Base-by-base conservation (phyloP, 53 echinoderm and acorn worm genomes). In the Crossaster papposus region DNA sequence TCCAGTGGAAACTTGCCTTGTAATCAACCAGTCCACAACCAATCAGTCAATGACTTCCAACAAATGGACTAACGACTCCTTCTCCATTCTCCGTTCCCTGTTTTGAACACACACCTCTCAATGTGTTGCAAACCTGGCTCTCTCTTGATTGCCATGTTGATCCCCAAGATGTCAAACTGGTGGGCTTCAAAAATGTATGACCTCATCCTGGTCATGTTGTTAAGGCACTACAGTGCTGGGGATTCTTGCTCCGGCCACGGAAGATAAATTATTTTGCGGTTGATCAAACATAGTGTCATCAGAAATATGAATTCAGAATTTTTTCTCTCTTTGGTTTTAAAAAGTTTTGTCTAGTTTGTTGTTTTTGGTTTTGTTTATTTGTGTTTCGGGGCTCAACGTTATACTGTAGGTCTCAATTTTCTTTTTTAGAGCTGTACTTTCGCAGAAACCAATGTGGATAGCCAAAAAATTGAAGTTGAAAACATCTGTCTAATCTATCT, bases 81-180 rank as follows among this genome's bases (percentile, higher is more conserved):
- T 4, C 17, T 11, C 58, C 58, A 58, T 20, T 18, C 22, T 20
- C 12, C 22, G 17, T 20, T 20, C 58, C 58, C 7, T 17, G 12
- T 14, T 58, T 58, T 58, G 22, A 17, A 58, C 58, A 58, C 58
- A 58, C 58, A 14, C 58, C 22, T 58, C 58, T 17, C 15, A 58
- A 58, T 1, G 58, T 58, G 58, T 58, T 58, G 58, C 58, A 58
- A 58, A 70, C 2, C 70, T 30, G 70, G 31, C 70, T 2, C 70
- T 2, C 70, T 12, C 12, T 23, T 70, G 70, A 70, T 70, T 70
- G 70, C 70, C 70, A 70, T 70, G 70, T 70, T 70, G 26, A 30
- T 70, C 70, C 70, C 70, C 70, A 70, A 70, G 29, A 70, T 70
- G 70, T 70, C 70, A 70, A 70, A 28, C 28, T n/a, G 23, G 28